These are phyloP conservation scores for Calephelis nemesis DNA, from an alignment of 1,140 invertebrate genomes.

Conservation along the genomic window DNA sequence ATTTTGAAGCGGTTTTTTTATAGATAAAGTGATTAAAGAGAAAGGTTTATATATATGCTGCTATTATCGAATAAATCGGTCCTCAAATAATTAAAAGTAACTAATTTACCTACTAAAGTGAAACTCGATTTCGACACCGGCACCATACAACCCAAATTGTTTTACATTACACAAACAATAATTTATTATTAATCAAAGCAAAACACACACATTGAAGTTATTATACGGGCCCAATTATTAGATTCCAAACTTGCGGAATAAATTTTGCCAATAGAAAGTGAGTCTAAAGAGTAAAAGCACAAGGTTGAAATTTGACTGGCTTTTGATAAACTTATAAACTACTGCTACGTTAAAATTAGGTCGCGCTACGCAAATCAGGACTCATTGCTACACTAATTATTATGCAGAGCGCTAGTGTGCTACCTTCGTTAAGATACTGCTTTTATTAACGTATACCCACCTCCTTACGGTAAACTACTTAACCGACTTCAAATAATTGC, in stretches of 20 bases:
- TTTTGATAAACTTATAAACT: slow-evolving; percentile 7
- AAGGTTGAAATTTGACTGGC: slow-evolving; percentile 8
- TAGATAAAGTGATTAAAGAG: too few species aligned
- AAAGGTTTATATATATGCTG: too few species aligned
- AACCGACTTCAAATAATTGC: too few species aligned
- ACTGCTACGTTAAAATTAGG: slow-evolving; percentile 7
- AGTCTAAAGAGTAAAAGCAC: neutral
- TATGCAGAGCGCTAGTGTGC: slow-evolving; percentile 22
- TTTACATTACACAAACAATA: too few species aligned
- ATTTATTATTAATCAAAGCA: too few species aligned
- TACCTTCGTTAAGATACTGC: slow-evolving; percentile 8
- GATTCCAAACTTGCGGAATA: neutral
- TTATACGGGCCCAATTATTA: neutral
- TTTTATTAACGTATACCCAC: neutral
- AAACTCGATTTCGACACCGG: too few species aligned
- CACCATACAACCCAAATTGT: too few species aligned
- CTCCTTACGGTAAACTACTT: neutral
- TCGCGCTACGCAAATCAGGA: slow-evolving; percentile 15
- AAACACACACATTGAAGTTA: neutral
- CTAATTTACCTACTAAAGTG: too few species aligned
- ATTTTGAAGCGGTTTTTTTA: too few species aligned
- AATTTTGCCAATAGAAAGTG: slow-evolving; percentile 4
- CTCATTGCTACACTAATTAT: slow-evolving; percentile 30
- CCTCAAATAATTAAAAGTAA: too few species aligned
- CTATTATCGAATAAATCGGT: too few species aligned